A percentile compares a stretch with the other conserved stretches of the same genome.
Evolutionary conservation across 2,113 vertebrate species (phyloP).

Genomic region (Nansenia antarctica): DNA sequence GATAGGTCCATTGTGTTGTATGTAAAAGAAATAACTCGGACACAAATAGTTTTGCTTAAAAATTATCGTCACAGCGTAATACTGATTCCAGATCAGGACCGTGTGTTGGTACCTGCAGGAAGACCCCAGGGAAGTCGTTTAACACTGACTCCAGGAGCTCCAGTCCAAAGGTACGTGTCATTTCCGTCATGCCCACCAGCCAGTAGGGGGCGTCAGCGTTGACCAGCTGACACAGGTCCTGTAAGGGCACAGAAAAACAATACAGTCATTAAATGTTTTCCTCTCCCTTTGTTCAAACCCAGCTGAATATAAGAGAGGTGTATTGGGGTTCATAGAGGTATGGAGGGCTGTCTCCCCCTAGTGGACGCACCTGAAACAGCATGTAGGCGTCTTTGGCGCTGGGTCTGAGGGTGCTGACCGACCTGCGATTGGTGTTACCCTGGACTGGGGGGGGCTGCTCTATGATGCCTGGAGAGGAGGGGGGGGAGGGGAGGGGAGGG

Average conservation of each 20-base stretch:
- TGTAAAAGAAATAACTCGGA: no score
- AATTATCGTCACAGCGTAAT: no score
- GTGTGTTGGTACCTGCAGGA: constrained; percentile 84
- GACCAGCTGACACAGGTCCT: constrained; percentile 98
- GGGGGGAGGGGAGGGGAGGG: background rate
- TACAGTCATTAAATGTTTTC: background rate
- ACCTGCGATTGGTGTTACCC: constrained; percentile 94
- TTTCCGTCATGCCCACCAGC: constrained; percentile 98
- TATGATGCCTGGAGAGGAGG: constrained; percentile 69
- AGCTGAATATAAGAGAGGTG: background rate
- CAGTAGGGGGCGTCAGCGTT: constrained; percentile 98
- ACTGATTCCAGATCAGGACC: no score
- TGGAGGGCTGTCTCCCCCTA: constrained; percentile 35
- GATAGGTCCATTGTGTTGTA: no score
- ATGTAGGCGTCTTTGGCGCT: constrained; percentile 99
- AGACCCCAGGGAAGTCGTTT: constrained; percentile 95
- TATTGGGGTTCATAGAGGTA: no score
- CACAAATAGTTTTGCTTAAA: no score
- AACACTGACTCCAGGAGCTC: constrained; percentile 97
- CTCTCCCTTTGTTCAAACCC: no score
- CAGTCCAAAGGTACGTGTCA: constrained; percentile 96
- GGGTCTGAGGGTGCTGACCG: constrained; percentile 91
- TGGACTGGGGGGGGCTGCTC: constrained; percentile 84
- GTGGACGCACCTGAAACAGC: constrained; percentile 92
- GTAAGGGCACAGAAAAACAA: constrained; percentile 40